phyloP scores from a whole-genome alignment of 1,140 invertebrate genomes.

The Mactra quadrangularis region DNA sequence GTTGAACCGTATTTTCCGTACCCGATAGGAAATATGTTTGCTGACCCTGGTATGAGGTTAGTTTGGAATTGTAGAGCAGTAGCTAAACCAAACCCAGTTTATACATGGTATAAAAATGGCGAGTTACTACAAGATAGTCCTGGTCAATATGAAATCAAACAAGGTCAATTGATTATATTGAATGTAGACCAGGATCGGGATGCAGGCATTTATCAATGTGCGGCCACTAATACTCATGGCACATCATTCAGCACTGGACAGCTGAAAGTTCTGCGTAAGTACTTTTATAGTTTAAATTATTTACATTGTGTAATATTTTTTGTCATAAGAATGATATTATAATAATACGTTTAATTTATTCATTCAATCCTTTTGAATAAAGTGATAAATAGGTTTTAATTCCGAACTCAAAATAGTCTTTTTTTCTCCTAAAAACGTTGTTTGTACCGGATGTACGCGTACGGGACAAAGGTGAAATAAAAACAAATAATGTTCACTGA shows the following conservation, averaged over 20 bases:
- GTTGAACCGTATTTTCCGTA: conserved; percentile 96
- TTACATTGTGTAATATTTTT: no score
- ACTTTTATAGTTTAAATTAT: no score
- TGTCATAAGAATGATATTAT: not conserved
- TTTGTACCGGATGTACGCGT: no score
- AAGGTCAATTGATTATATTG: conserved; percentile 3
- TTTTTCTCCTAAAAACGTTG: no score
- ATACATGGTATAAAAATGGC: conserved; percentile 91
- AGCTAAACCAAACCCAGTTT: conserved; percentile 96
- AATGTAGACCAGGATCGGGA: conserved; percentile 10
- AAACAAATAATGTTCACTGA: no score
- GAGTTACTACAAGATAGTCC: not conserved
- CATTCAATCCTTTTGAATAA: no score
- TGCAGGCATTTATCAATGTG: conserved; percentile 95
- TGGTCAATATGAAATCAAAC: conserved; percentile 9
- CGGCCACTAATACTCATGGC: conserved; percentile 94
- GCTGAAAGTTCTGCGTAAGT: conserved; percentile 87
- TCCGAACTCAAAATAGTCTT: not conserved
- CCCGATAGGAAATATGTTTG: conserved; percentile 92
- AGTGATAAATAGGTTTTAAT: no score
- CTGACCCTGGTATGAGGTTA: conserved; percentile 91
- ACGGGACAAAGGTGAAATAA: no score
- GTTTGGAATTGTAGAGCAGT: conserved; percentile 98
- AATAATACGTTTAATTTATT: no score
- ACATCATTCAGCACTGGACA: conserved; percentile 94